Conservation (phyloP, 2,113 vertebrate species). For the Siniperca chuatsi region DNA sequence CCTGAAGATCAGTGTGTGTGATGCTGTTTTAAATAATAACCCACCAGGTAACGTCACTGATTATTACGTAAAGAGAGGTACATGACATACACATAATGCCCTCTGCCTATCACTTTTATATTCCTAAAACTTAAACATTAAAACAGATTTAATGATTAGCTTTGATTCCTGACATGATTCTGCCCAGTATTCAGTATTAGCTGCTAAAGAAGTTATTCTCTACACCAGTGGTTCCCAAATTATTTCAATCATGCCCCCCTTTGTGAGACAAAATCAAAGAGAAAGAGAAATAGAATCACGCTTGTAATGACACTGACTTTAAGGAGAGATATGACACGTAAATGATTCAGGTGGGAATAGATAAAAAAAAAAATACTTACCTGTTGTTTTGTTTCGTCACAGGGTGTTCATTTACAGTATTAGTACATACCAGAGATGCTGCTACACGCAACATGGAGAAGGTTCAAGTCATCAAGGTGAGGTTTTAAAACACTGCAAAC, state of each 20-base stretch:
- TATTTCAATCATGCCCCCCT: too few species aligned
- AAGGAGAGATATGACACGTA: not conserved
- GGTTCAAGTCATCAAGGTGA: constrained; percentile 98
- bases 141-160: too few species aligned
- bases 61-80: not conserved
- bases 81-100: not conserved
- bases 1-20: constrained; percentile 97
- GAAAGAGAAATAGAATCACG: too few species aligned
- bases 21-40: constrained; percentile 96
- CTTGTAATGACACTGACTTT: not conserved
- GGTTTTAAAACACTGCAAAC: constrained; percentile 2
- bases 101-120: too few species aligned
- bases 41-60: constrained; percentile 88
- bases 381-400: constrained; percentile 20
- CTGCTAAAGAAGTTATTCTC: too few species aligned
- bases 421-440: constrained; percentile 97
- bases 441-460: constrained; percentile 98
- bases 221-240: too few species aligned
- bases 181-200: too few species aligned
- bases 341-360: not conserved
- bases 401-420: constrained; percentile 96
- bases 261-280: too few species aligned
- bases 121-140: too few species aligned
- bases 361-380: not conserved
- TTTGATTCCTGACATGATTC: too few species aligned